phyloP scores from a whole-genome alignment of 2,797 vertebrate genomes.

The Bradypodion ventrale region DNA sequence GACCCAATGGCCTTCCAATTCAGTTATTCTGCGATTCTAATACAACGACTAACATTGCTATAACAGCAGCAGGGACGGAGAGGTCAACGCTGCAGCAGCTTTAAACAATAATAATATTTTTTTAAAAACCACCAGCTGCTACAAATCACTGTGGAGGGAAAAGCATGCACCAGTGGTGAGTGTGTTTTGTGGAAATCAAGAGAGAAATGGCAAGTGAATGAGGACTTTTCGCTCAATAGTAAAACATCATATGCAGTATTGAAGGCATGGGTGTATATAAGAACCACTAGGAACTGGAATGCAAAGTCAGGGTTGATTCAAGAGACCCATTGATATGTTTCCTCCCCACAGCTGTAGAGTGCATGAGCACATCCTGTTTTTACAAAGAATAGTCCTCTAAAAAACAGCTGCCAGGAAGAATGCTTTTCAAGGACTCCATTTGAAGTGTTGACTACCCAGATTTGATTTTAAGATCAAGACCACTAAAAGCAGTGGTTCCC shows the following conservation, averaged over 20 bases:
- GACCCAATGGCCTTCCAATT: no score
- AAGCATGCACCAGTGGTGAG: constrained; percentile 50
- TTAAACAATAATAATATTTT: constrained; percentile 62
- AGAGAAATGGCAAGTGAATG: not conserved
- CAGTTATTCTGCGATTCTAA: no score
- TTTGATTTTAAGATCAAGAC: no score
- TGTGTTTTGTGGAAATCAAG: constrained; percentile 52
- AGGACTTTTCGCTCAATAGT: not conserved
- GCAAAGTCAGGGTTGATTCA: not conserved
- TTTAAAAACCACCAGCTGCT: constrained; percentile 54
- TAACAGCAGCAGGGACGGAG: constrained; percentile 60
- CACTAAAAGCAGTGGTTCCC: no score
- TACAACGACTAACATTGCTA: no score
- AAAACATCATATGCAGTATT: no score
- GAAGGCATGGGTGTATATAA: not conserved
- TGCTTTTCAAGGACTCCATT: no score
- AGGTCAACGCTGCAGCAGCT: constrained; percentile 55
- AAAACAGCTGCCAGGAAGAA: no score
- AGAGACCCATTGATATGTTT: not conserved
- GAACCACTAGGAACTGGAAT: not conserved
- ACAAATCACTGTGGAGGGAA: constrained; percentile 63
- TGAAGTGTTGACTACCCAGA: no score
- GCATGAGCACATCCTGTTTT: no score
- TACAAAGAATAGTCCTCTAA: no score
- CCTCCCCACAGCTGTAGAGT: not conserved